Conservation (phyloP, 1,140 invertebrate genomes). For the Drosophila nebulosa region DNA sequence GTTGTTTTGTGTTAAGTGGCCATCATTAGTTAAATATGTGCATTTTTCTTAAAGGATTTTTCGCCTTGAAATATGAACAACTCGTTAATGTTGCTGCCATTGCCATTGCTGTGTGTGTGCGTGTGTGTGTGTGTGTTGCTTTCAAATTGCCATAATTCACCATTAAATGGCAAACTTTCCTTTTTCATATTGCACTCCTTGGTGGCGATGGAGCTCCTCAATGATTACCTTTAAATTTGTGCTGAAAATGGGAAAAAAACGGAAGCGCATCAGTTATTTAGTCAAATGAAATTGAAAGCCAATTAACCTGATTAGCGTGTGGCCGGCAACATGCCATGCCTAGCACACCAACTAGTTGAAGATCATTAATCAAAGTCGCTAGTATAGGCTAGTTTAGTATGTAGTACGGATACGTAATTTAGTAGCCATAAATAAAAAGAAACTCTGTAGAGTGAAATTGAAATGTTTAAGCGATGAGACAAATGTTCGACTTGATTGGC, state of each 20-base stretch:
- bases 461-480: slow-evolving; percentile 78
- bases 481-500: slow-evolving; percentile 72
- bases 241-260: slow-evolving; percentile 40
- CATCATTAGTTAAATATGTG: slow-evolving; percentile 79
- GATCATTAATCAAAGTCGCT: slow-evolving; percentile 67
- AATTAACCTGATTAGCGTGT: slow-evolving; percentile 74
- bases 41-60: slow-evolving; percentile 79
- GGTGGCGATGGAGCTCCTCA: too few relatives aligned
- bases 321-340: slow-evolving; percentile 48
- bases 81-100: slow-evolving; percentile 42
- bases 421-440: slow-evolving; percentile 76
- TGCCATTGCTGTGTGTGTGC: too few relatives aligned
- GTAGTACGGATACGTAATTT: slow-evolving; percentile 71
- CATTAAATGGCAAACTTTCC: slow-evolving; percentile 46
- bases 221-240: slow-evolving; percentile 23
- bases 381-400: slow-evolving; percentile 3
- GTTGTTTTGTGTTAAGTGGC: slow-evolving; percentile 72
- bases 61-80: slow-evolving; percentile 46
- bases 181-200: slow-evolving; percentile 36
- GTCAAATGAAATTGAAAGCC: slow-evolving; percentile 73
- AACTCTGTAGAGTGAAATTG: slow-evolving; percentile 68
- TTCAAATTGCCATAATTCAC: slow-evolving; percentile 72
- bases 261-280: slow-evolving; percentile 35
- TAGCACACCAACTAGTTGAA: slow-evolving; percentile 51
- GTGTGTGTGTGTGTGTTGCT: too few relatives aligned